Conservation (phyloP, 2,888 invertebrate genomes). For the Artemia sp. region DNA sequence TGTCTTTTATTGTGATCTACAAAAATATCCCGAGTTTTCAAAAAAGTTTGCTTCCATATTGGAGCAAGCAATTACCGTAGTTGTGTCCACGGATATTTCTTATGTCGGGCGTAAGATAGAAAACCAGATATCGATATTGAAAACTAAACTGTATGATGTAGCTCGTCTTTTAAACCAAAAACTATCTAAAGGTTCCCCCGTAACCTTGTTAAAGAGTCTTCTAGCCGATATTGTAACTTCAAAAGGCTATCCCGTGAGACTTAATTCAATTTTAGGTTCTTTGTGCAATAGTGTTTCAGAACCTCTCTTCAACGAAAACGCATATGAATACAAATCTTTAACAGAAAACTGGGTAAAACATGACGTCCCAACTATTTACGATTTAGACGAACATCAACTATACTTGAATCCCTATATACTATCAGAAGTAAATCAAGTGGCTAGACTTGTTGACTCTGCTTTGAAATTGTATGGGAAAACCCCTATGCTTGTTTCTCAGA, state of each 20-base stretch:
- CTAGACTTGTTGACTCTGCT: slow-evolving; percentile 8
- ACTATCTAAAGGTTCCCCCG: neutral
- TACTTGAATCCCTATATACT: neutral
- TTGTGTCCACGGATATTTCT: neutral
- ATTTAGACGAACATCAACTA: neutral
- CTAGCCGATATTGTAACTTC: slow-evolving; percentile 5
- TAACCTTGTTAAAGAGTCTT: slow-evolving; percentile 8
- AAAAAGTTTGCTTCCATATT: slow-evolving; percentile 5
- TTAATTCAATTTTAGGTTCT: neutral
- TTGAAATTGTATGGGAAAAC: slow-evolving; percentile 1
- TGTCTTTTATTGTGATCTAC: slow-evolving; percentile 69
- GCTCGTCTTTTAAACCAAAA: neutral
- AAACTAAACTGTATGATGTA: slow-evolving; percentile 8
- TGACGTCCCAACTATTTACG: neutral
- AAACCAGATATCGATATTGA: neutral
- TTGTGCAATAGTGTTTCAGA: neutral
- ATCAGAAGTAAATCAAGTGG: neutral
- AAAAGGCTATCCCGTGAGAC: neutral
- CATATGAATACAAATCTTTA: neutral
- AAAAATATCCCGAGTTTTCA: slow-evolving; percentile 30
- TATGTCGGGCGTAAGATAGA: neutral
- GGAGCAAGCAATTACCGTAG: neutral
- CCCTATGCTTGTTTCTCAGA: neutral
- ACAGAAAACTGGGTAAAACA: neutral
- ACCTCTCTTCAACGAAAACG: neutral